Evolutionary conservation across 2,888 invertebrate genomes (phyloP), one percentile per base, ranked within the genome.

Genomic region (Folsomia manolachei): DNA sequence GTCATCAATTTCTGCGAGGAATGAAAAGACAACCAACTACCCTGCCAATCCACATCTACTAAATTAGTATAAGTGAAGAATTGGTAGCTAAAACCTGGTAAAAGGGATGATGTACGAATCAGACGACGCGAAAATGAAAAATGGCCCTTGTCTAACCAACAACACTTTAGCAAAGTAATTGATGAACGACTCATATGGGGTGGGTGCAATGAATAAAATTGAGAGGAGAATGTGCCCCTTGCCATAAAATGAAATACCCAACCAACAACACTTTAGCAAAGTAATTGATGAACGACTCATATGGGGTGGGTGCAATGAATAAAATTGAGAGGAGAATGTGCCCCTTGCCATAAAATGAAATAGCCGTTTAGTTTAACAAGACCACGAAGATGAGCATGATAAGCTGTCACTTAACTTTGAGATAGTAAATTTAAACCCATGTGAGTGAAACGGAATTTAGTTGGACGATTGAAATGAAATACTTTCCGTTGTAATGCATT

Each of bases 381-480:
- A 56, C 56, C 19, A 56, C 7, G 18, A 19, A 56, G 56, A 56
- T 56, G 19, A 56, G 7, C 11, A 7, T 7, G 56, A 56, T 56
- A 56, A 56, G 56, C 56, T 56, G 56, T 56, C 56, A 56, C 56
- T 56, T 56, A 56, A 56, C 56, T 56, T 56, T 56, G 4, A 56
- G 56, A 56, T 39, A 39, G n/a, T n/a, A n/a, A n/a, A 39, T 39
- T 39, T 39, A 39, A 39, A 39, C 39, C 39, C 39, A 9, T 39
- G 39, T 9, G 39, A 39, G 39, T 56, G 56, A 56, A 56, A 56
- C 18, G 56, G n/a, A 56, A 19, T 56, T 56, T 56, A 51, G 18
- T 11, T 51, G 51, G n/a, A n/a, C n/a, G n/a, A n/a, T n/a, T n/a
- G n/a, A n/a, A n/a, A n/a, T n/a, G 39, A 14, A 39, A 39, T 39